Percentiles rank a stretch among this genome's conserved stretches.
Evolutionary conservation across 2,888 invertebrate genomes (phyloP).

Genomic region (Alviniconcha strummeri): DNA sequence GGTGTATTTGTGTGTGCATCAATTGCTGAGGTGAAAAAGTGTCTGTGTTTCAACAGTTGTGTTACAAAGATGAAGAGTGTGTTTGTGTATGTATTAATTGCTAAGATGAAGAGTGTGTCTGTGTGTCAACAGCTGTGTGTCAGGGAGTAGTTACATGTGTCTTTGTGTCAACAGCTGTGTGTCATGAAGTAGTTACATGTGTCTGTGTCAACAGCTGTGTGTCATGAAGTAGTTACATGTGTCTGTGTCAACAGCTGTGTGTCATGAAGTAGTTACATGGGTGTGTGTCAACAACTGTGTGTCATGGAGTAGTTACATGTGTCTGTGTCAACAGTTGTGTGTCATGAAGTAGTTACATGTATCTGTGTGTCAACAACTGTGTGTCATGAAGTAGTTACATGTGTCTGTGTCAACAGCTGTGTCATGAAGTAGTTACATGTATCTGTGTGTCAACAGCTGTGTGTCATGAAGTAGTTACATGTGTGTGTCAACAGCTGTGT

Average conservation of each 20-base stretch:
- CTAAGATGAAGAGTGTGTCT: background rate
- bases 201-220: constrained; percentile 81
- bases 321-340: constrained; percentile 81
- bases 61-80: background rate
- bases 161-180: constrained; percentile 81
- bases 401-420: constrained; percentile 78
- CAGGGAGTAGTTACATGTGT: no score
- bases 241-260: constrained; percentile 81
- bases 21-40: background rate
- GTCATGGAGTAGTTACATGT: constrained; percentile 91
- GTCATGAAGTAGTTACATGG: constrained; percentile 94
- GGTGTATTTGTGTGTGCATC: background rate
- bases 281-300: constrained; percentile 82
- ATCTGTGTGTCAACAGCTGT: constrained; percentile 79
- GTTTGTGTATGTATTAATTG: background rate
- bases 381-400: constrained; percentile 95
- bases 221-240: constrained; percentile 91
- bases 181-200: constrained; percentile 91
- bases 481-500: no score
- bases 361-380: constrained; percentile 79
- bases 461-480: constrained; percentile 95
- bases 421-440: constrained; percentile 94
- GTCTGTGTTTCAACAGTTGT: background rate
- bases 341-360: constrained; percentile 94
- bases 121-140: no score